Evolutionary conservation across 1,140 invertebrate genomes (phyloP).

Genomic region (Ceratosolen solmsi): DNA sequence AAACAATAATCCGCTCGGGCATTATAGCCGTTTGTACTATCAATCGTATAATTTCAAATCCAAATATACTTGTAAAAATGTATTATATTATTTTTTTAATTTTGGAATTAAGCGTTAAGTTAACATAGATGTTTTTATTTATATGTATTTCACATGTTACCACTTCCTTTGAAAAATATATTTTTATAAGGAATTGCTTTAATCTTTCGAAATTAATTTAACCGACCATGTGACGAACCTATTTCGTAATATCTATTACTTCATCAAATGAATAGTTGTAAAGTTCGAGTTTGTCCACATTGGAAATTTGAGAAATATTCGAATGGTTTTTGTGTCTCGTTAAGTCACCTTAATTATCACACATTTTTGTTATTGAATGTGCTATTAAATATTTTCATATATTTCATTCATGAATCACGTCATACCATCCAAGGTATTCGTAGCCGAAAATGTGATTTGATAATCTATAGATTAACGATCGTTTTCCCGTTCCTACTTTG

Average conservation of each 20-base stretch:
- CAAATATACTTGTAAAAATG: neutral
- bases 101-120: neutral
- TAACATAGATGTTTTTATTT: neutral
- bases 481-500: no score
- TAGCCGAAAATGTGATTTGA: no score
- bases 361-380: no score
- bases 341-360: no score
- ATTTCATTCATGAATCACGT: no score
- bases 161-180: neutral
- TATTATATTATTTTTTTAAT: constrained; percentile 5
- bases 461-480: no score
- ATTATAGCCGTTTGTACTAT: neutral
- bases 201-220: neutral
- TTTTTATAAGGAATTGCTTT: neutral
- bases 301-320: no score
- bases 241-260: neutral
- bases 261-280: no score
- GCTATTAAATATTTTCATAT: no score
- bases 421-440: no score
- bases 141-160: neutral
- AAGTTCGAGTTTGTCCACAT: no score
- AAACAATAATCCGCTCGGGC: neutral
- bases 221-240: neutral
- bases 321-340: no score
- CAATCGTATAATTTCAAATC: neutral